These are phyloP conservation scores for Pogonomyrmex californicus DNA, from an alignment of 1,140 invertebrate genomes.

Conservation along the genomic window DNA sequence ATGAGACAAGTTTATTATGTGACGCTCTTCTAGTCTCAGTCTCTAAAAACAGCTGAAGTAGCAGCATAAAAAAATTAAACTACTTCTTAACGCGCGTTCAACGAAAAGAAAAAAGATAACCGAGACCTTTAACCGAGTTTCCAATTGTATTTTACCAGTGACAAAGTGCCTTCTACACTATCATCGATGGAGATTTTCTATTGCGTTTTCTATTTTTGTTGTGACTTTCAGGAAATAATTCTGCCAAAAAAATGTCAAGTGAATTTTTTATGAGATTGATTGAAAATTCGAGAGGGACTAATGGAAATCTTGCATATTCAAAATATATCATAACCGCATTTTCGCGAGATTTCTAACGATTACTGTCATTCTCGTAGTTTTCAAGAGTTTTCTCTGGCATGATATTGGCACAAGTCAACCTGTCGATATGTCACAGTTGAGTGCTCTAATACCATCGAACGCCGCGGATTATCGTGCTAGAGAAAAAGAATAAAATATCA, in stretches of 20 bases:
- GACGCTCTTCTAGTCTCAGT: neutral
- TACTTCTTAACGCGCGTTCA: constrained; percentile 9
- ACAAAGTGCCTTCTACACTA: constrained; percentile 19
- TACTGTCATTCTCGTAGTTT: constrained; percentile 48
- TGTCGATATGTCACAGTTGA: constrained; percentile 62
- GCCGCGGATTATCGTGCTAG: constrained; percentile 38
- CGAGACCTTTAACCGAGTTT: constrained; percentile 18
- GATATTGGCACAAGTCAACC: constrained; percentile 62
- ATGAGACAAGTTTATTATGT: constrained; percentile 35
- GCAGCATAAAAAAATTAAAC: constrained; percentile 35
- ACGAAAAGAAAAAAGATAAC: constrained; percentile 20
- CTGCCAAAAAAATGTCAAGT: neutral
- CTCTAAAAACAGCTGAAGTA: constrained; percentile 11
- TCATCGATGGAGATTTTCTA: neutral
- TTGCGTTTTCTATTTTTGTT: constrained; percentile 3
- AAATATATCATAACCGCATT: constrained; percentile 30
- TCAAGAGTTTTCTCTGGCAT: constrained; percentile 45
- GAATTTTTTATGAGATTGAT: constrained; percentile 1
- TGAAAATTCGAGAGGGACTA: neutral
- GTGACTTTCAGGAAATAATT: neutral
- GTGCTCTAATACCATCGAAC: constrained; percentile 53
- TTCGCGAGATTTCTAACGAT: constrained; percentile 49
- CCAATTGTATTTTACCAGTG: constrained; percentile 19
- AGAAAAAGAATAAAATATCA: constrained; percentile 62
- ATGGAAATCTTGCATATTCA: constrained; percentile 45